Percentiles rank a stretch among this genome's conserved stretches.
phyloP scores from a whole-genome alignment of 2,797 vertebrate species.

The Carapus acus region DNA sequence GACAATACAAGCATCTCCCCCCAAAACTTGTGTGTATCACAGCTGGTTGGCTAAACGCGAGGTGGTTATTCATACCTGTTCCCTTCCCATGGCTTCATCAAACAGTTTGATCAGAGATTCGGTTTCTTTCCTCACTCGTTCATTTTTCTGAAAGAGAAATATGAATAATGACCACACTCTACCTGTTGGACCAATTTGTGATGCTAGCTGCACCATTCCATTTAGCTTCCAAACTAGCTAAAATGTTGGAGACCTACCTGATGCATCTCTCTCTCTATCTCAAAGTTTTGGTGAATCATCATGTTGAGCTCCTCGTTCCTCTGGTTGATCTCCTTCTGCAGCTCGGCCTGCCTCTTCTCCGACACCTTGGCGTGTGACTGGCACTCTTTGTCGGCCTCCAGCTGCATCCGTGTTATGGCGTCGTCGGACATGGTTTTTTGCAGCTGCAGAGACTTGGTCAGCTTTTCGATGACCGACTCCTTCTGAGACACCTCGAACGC shows the following conservation, averaged over 20 bases:
- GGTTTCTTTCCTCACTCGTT: slow-evolving; percentile 75
- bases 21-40: neutral
- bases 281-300: slow-evolving; percentile 66
- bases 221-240: neutral
- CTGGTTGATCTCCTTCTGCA: slow-evolving; percentile 67
- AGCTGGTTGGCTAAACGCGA: no score
- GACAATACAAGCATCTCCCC: no score
- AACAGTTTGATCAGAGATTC: slow-evolving; percentile 81
- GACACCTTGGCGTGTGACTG: slow-evolving; percentile 56
- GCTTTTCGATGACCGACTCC: slow-evolving; percentile 60
- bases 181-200: neutral
- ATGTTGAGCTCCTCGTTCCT: slow-evolving; percentile 60
- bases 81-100: slow-evolving; percentile 76
- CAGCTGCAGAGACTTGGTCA: slow-evolving; percentile 65
- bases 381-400: slow-evolving; percentile 62
- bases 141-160: slow-evolving; percentile 72
- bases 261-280: slow-evolving; percentile 66
- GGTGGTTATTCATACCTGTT: no score
- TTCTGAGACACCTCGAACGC: slow-evolving; percentile 69
- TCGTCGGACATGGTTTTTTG: slow-evolving; percentile 54
- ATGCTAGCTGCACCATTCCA: neutral
- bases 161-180: neutral
- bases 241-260: slow-evolving; percentile 65
- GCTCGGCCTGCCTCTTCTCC: slow-evolving; percentile 48
- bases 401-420: slow-evolving; percentile 48